Conservation (phyloP, 2,797 vertebrate species). For the Limosa lapponica region DNA sequence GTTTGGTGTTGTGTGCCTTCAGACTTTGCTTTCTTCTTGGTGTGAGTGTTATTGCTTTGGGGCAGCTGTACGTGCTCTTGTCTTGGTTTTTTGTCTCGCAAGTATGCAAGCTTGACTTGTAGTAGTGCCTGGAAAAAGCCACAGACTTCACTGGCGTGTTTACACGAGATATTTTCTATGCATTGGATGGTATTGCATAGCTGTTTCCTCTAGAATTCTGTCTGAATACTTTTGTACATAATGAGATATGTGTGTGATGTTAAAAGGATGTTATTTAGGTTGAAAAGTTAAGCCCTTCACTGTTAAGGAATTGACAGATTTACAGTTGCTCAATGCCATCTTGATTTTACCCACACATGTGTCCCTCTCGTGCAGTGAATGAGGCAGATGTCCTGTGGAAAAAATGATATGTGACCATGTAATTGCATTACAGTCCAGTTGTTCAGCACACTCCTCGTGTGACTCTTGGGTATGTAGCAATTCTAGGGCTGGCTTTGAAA, state of each 20-base stretch:
- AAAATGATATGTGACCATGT: background rate
- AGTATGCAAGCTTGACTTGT: background rate
- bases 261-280: constrained; percentile 26
- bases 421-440: background rate
- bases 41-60: background rate
- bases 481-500: background rate
- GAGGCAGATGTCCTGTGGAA: background rate
- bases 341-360: background rate
- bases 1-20: background rate
- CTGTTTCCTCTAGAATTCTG: background rate
- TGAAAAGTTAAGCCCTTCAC: background rate
- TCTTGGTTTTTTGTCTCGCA: background rate
- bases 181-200: background rate
- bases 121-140: background rate
- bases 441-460: background rate
- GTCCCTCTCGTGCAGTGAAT: background rate
- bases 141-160: background rate
- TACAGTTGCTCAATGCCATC: background rate
- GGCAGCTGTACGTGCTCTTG: background rate
- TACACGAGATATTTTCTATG: background rate
- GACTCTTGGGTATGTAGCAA: background rate
- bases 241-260: background rate
- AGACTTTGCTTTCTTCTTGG: background rate
- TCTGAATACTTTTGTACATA: background rate
- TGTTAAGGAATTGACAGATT: constrained; percentile 47